Conservation (phyloP, 2,888 invertebrate genomes). For the Criorhina ranunculi region DNA sequence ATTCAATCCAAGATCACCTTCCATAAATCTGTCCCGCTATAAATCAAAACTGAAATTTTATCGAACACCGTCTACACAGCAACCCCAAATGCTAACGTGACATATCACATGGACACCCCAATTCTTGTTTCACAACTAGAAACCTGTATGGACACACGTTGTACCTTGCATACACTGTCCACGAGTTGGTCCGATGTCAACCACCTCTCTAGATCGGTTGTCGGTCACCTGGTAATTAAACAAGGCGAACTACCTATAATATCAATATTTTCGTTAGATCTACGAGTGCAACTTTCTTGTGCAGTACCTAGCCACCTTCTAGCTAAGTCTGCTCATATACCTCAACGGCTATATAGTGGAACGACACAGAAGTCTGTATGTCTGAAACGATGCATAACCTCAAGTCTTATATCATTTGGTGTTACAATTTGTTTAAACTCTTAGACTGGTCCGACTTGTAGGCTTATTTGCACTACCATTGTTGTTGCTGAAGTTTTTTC, state of each 20-base stretch:
- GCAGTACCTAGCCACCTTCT: neutral
- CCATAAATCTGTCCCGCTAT: conserved; percentile 30
- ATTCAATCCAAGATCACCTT: conserved; percentile 3
- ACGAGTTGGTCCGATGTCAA: conserved; percentile 50
- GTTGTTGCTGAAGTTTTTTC: conserved; percentile 27
- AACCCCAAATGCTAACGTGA: conserved; percentile 35
- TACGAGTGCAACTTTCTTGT: conserved; percentile 62
- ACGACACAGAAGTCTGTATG: conserved; percentile 27
- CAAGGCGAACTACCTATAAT: conserved; percentile 72
- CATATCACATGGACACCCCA: conserved; percentile 21
- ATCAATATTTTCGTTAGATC: neutral
- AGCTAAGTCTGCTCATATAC: neutral
- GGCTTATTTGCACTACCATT: conserved; percentile 3
- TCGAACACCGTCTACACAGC: conserved; percentile 27
- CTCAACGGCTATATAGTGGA: conserved; percentile 20
- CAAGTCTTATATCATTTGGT: conserved; percentile 69
- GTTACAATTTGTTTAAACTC: conserved; percentile 69
- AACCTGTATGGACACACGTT: conserved; percentile 13
- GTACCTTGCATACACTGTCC: conserved; percentile 8
- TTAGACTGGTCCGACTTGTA: conserved; percentile 5
- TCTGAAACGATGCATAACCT: conserved; percentile 66
- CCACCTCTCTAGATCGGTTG: conserved; percentile 57
- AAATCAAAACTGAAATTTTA: conserved; percentile 41
- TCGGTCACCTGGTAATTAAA: conserved; percentile 61
- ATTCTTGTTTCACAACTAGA: conserved; percentile 41